These are phyloP conservation scores for Tarsius wallacei DNA, from an alignment of 2,797 vertebrate species.

Conservation along the genomic window DNA sequence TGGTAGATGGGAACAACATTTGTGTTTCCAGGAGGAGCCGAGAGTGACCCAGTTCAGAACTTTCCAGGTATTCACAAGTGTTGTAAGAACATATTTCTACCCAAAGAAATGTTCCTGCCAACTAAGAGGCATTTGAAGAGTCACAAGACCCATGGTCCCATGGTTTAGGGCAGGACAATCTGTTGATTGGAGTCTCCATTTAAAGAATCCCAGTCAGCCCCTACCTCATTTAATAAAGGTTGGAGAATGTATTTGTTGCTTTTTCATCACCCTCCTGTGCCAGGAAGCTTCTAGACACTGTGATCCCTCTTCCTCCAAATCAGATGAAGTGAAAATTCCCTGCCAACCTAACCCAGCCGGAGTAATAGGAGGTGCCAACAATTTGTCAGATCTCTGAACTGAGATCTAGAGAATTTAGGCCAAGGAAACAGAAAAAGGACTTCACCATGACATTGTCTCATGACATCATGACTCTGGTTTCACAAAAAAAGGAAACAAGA, in stretches of 20 bases:
- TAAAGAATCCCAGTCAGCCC: background rate
- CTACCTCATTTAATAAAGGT: slow-evolving; percentile 42
- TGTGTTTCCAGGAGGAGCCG: background rate
- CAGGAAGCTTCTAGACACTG: slow-evolving; percentile 28
- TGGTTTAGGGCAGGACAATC: background rate
- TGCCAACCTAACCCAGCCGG: background rate
- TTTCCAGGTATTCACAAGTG: background rate
- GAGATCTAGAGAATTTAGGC: background rate
- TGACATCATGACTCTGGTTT: background rate
- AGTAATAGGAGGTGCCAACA: background rate
- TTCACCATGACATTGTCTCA: background rate
- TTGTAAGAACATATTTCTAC: background rate
- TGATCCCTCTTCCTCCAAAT: slow-evolving; percentile 32
- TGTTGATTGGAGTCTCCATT: slow-evolving; percentile 39
- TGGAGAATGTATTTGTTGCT: slow-evolving; percentile 61
- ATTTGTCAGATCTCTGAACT: background rate
- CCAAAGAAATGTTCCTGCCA: background rate
- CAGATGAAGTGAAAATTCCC: slow-evolving; percentile 33
- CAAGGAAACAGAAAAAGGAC: background rate
- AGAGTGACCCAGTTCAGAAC: background rate
- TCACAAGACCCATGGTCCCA: background rate
- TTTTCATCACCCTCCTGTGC: background rate
- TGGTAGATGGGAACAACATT: background rate
- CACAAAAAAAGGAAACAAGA: background rate
- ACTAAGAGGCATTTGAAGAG: background rate